Evolutionary conservation across 2,888 invertebrate species (phyloP).

Genomic region (Hermaeophaga mercurialis): DNA sequence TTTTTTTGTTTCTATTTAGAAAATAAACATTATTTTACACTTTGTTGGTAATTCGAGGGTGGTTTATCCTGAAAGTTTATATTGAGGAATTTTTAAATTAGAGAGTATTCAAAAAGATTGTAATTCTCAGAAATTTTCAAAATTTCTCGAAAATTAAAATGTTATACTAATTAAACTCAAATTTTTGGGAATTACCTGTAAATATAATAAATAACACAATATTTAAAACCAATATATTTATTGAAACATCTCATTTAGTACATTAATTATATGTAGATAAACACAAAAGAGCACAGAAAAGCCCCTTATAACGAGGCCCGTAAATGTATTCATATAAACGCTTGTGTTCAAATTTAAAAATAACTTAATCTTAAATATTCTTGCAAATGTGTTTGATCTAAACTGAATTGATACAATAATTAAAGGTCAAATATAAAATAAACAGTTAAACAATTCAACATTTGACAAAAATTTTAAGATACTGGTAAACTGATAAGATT

Average conservation of each 20-base stretch:
- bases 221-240: conserved; percentile 51
- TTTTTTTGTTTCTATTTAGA: too few species aligned
- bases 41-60: too few species aligned
- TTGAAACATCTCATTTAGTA: conserved; percentile 56
- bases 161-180: too few species aligned
- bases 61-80: too few species aligned
- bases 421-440: conserved; percentile 28
- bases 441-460: neutral
- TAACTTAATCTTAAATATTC: conserved; percentile 50
- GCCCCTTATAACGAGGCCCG: conserved; percentile 54
- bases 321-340: conserved; percentile 33
- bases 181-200: too few species aligned
- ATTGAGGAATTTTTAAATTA: too few species aligned
- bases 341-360: conserved; percentile 42
- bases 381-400: conserved; percentile 33
- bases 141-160: too few species aligned
- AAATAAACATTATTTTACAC: too few species aligned
- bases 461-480: neutral
- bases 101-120: too few species aligned
- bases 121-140: too few species aligned
- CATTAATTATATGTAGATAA: conserved; percentile 55
- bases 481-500: neutral
- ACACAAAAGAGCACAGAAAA: conserved; percentile 52
- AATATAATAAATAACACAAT: neutral
- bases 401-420: conserved; percentile 14